Base-by-base conservation (phyloP, 2,888 invertebrate species). In the Hololepta plana region DNA sequence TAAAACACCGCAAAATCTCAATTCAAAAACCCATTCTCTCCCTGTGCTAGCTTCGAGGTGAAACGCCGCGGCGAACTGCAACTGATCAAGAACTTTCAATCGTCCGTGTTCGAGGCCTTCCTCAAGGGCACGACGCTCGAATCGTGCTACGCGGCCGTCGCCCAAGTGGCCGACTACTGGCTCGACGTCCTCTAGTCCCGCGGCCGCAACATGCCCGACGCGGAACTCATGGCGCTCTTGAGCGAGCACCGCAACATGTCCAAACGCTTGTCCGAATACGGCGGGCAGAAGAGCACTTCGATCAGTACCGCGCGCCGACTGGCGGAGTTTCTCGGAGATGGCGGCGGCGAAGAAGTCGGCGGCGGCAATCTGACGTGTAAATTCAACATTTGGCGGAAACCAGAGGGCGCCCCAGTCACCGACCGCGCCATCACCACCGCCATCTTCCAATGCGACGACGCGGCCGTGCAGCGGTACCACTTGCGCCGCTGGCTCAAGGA, bases 321-420 rank as follows among this genome's bases (percentile, higher is more conserved):
- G 35, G 93, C 96, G 0, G 96, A 98, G 61, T 96, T 98, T 51
- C 60, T 98, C 13, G 96, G 96, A 0, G 93, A 95, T 53, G 85
- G 96, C 55, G 96, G 98, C 93, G 88, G 95, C 5, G 96, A 96
- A 52, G 96, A 98, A 55, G 91, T 93, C 2, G 98, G 98, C 1
- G n/a, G n/a, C n/a, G n/a, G n/a, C n/a, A n/a, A n/a, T n/a, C 58
- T 98, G 34, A 85, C 90, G 30, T 98, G 98, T 55, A 79, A 81
- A 17, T 17, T n/a, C 49, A 80, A 98, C 35, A 96, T 99, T 46
- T 85, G 93, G 0, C 76, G 69, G 41, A 91, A 90, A 49, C 98
- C 96, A 0, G 85, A 90, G 36, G 87, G 84, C 0, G 69, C 82
- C 0, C 87, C 88, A 0, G 85, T 91, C 4, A 88, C 88, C 2